Percentiles rank a stretch among this genome's conserved stretches.
Conservation (phyloP, 2,888 invertebrate species). For the Boloria euphrosyne region DNA sequence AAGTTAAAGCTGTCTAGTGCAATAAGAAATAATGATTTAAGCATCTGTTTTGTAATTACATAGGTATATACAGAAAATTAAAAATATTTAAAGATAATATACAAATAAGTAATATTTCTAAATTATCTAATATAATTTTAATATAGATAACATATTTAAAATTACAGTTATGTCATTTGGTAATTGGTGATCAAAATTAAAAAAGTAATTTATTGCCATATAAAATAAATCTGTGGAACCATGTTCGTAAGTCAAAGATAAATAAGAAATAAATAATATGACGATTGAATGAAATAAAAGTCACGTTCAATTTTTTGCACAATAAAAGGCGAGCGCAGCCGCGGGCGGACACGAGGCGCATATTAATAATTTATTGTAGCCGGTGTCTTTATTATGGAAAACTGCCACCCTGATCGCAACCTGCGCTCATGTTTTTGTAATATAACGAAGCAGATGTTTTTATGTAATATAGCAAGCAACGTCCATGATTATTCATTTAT, state of each 20-base stretch:
- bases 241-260: neutral
- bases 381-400: constrained; percentile 34
- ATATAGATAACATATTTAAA: no score
- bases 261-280: neutral
- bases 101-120: no score
- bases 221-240: no score
- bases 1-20: no score
- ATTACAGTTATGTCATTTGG: no score
- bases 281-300: constrained; percentile 11
- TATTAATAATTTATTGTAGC: constrained; percentile 34
- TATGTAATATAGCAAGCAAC: constrained; percentile 1
- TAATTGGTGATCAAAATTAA: no score
- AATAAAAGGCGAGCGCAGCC: constrained; percentile 33
- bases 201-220: no score
- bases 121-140: no score
- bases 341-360: constrained; percentile 33
- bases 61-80: no score
- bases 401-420: constrained; percentile 28
- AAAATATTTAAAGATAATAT: no score
- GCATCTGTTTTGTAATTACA: no score
- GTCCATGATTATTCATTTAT: neutral
- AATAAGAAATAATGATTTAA: no score
- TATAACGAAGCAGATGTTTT: neutral
- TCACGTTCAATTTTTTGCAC: constrained; percentile 27
- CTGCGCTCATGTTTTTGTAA: neutral